Conservation (phyloP, 2,888 invertebrate genomes). For the Zeuzera pyrina region DNA sequence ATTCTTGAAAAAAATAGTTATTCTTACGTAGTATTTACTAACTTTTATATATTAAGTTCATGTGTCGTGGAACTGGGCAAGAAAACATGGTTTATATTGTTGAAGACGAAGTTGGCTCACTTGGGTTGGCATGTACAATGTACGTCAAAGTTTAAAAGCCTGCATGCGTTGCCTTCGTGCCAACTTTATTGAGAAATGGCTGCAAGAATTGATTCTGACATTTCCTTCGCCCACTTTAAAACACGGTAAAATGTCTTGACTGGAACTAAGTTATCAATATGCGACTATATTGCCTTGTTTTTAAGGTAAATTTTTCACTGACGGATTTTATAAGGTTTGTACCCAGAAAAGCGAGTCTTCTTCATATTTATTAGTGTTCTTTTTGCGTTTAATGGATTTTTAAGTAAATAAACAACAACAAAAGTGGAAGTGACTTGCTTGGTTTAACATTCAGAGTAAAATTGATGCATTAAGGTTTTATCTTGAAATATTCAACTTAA, state of each 20-base stretch:
- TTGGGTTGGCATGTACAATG: slow-evolving; percentile 17
- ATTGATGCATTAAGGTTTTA: slow-evolving; percentile 17
- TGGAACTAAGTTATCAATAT: slow-evolving; percentile 10
- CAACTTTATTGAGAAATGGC: slow-evolving; percentile 69
- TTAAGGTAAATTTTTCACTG: slow-evolving; percentile 18
- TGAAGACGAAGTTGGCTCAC: background rate
- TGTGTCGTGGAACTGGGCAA: too few relatives aligned
- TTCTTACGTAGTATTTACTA: too few relatives aligned
- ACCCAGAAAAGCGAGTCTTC: slow-evolving; percentile 38
- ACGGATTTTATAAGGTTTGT: slow-evolving; percentile 22
- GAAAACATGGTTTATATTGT: too few relatives aligned
- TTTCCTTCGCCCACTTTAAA: slow-evolving; percentile 49
- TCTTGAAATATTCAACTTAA: too few relatives aligned
- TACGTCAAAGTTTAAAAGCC: slow-evolving; percentile 64
- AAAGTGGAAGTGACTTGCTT: slow-evolving; percentile 19
- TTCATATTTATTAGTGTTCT: slow-evolving; percentile 62
- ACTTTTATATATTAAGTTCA: too few relatives aligned
- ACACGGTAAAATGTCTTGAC: slow-evolving; percentile 43
- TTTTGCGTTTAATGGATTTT: slow-evolving; percentile 67
- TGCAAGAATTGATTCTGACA: slow-evolving; percentile 62
- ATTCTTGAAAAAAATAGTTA: too few relatives aligned
- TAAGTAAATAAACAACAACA: slow-evolving; percentile 63
- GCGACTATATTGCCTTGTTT: slow-evolving; percentile 7
- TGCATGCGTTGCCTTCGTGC: slow-evolving; percentile 41
- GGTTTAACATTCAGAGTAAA: too few relatives aligned